Evolutionary conservation across 2,888 invertebrate species (phyloP).

Genomic region (Pharmacophagus antenor): DNA sequence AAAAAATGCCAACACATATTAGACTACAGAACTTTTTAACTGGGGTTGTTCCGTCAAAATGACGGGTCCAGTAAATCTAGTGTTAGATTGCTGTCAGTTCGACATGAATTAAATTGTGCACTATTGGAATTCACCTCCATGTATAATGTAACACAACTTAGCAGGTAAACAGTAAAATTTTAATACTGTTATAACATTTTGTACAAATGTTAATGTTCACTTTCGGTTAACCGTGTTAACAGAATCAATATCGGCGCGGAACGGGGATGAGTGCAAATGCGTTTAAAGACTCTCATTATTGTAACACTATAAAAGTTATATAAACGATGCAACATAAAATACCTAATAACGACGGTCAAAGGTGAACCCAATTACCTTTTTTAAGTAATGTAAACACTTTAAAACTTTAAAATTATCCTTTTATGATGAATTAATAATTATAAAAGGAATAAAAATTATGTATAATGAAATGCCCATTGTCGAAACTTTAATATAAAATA

Average conservation of each 20-base stretch:
- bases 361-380: conserved; percentile 4
- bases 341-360: background rate
- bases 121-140: background rate
- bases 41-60: too few relatives aligned
- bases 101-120: too few relatives aligned
- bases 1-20: too few relatives aligned
- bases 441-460: too few relatives aligned
- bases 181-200: conserved; percentile 22
- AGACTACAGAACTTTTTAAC: too few relatives aligned
- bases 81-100: too few relatives aligned
- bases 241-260: background rate
- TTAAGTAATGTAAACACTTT: background rate
- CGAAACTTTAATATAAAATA: too few relatives aligned
- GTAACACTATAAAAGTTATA: conserved; percentile 5
- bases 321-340: conserved; percentile 4
- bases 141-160: conserved; percentile 17
- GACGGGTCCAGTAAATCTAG: too few relatives aligned
- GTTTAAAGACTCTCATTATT: background rate
- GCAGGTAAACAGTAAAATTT: conserved; percentile 15
- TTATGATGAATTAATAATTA: background rate
- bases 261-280: background rate
- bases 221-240: conserved; percentile 20
- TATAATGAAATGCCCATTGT: too few relatives aligned
- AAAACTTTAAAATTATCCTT: background rate
- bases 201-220: conserved; percentile 11